These are phyloP conservation scores for Alentia gelatinosa DNA, from an alignment of 2,888 invertebrate genomes.

Conservation along the genomic window DNA sequence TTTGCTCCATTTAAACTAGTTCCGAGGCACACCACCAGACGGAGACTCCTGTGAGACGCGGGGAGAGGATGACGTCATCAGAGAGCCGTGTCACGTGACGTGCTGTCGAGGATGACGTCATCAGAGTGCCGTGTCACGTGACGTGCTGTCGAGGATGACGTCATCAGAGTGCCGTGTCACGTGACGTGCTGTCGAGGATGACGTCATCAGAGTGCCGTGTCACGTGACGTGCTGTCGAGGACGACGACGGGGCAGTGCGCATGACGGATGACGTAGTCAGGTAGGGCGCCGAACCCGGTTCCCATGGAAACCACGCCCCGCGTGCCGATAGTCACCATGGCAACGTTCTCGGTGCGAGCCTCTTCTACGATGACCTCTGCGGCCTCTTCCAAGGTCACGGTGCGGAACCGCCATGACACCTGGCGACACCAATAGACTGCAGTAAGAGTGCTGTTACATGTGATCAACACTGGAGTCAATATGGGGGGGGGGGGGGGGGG, in stretches of 20 bases:
- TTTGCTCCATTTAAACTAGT: too few species aligned
- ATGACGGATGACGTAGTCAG: constrained; percentile 11
- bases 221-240: neutral
- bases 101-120: too few species aligned
- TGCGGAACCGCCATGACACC: neutral
- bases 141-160: too few species aligned
- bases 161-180: too few species aligned
- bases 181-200: too few species aligned
- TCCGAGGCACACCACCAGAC: too few species aligned
- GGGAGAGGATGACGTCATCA: too few species aligned
- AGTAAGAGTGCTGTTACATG: neutral
- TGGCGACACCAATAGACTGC: neutral
- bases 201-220: neutral
- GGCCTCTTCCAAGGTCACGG: neutral
- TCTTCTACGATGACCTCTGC: neutral
- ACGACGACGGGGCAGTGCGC: neutral
- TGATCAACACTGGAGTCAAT: too few species aligned
- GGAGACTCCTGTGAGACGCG: too few species aligned
- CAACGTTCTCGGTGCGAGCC: neutral
- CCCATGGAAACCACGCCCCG: neutral
- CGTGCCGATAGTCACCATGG: neutral
- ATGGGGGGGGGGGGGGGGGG: too few species aligned
- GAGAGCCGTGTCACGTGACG: too few species aligned
- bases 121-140: too few species aligned
- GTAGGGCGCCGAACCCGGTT: neutral